Percentiles rank a stretch among this genome's conserved stretches.
phyloP scores from a whole-genome alignment of 2,113 vertebrate genomes.

The Petrocephalus zakoni region DNA sequence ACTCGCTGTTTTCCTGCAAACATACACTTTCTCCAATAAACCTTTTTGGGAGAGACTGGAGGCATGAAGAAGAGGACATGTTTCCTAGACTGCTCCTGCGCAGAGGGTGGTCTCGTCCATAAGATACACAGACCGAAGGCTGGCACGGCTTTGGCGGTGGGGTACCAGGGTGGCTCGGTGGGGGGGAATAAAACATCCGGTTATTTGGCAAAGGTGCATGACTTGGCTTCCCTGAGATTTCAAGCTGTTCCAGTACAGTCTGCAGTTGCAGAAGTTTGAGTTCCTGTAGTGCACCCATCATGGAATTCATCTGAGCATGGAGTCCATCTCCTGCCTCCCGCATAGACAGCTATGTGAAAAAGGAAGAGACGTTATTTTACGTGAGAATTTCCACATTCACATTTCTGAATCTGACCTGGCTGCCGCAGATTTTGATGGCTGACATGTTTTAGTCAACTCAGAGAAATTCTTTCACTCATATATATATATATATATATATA shows the following conservation, averaged over 20 bases:
- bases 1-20: slow-evolving; percentile 49
- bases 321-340: slow-evolving; percentile 91
- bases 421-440: neutral
- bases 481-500: no score
- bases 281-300: slow-evolving; percentile 97
- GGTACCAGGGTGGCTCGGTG: neutral
- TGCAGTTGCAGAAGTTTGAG: slow-evolving; percentile 94
- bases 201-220: slow-evolving; percentile 28
- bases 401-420: neutral
- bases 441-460: neutral
- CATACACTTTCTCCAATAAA: slow-evolving; percentile 41
- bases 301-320: slow-evolving; percentile 92
- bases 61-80: slow-evolving; percentile 41
- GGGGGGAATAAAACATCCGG: neutral
- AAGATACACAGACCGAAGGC: neutral
- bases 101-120: slow-evolving; percentile 22
- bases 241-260: slow-evolving; percentile 77
- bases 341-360: slow-evolving; percentile 70
- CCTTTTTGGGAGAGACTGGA: slow-evolving; percentile 32
- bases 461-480: neutral
- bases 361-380: neutral
- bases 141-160: neutral
- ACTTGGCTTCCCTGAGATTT: slow-evolving; percentile 67
- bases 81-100: slow-evolving; percentile 45
- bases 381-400: neutral